Evolutionary conservation across 2,113 vertebrate genomes (phyloP), one percentile per base, ranked within the genome.

Genomic region (Sphaerodactylus townsendi): DNA sequence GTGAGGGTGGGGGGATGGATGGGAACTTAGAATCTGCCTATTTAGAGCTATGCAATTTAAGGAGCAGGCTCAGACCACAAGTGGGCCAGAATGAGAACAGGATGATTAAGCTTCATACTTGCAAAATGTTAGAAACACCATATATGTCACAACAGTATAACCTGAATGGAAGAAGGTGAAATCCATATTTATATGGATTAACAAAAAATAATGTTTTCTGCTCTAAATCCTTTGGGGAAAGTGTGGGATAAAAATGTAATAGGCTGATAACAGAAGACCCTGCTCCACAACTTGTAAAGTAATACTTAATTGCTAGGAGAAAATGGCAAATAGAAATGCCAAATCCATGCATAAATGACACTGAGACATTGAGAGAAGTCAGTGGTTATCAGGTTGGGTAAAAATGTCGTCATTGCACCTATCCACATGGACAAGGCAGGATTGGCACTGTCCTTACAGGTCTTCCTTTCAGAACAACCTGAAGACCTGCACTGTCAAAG

Each of bases 11-110:
- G 2, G 25, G 41, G 39, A n/a, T n/a, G n/a, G 6, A 39, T n/a
- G 44, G 28, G 0, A 0, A 35, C 25, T 1, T 0, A 66, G 82
- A 37, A 81, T 7, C 3, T 2, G 33, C 69, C 68, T 4, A 25
- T 59, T 28, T n/a, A 64, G 1, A 71, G 33, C 28, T 10, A 35
- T 3, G 14, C 23, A 74, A 62, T 10, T 66, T 69, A n/a, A 79
- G 65, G n/a, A 84, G 25, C 17, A 11, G 44, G 21, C 0, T 0
- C 8, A 70, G 76, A 62, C 48, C 8, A 44, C 62, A 69, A 19
- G 9, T 1, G 53, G 35, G 44, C 0, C 64, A 48, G 59, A 1
- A 13, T 41, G 48, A 46, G 13, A 25, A 71, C 28, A 66, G 44
- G 23, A 44, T 23, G 37, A 35, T n/a, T 56, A 46, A 35, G n/a